Evolutionary conservation across 53 echinoderm and acorn worm genomes (phyloP).

Genomic region (Paelopatides confundens): DNA sequence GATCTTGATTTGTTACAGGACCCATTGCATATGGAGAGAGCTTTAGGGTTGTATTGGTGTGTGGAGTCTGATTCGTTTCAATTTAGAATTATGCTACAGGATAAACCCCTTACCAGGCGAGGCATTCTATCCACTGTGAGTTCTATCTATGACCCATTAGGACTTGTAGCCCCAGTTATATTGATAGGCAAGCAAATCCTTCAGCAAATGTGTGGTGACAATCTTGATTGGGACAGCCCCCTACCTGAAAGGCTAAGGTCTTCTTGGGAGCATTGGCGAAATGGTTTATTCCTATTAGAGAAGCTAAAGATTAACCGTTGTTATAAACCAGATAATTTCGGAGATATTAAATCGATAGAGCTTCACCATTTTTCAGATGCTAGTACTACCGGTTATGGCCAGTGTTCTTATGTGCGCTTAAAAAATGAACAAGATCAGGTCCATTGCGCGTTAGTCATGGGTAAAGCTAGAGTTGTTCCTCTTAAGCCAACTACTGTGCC

Average conservation of each 20-base stretch:
- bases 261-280: constrained; percentile 53
- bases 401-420: not conserved
- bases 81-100: constrained; percentile 24
- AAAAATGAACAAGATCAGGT: not conserved
- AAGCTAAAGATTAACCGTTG: constrained; percentile 46
- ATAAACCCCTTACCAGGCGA: constrained; percentile 23
- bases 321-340: constrained; percentile 57
- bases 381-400: not conserved
- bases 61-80: constrained; percentile 51
- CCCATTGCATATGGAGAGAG: constrained; percentile 55
- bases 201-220: constrained; percentile 63
- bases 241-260: constrained; percentile 54
- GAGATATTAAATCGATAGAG: constrained; percentile 18
- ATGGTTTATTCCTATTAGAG: constrained; percentile 32
- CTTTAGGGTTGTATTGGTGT: constrained; percentile 59
- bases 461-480: not conserved
- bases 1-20: constrained; percentile 33
- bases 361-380: constrained; percentile 70
- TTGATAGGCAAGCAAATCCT: constrained; percentile 72
- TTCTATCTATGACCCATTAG: constrained; percentile 76
- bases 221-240: constrained; percentile 69
- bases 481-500: not conserved
- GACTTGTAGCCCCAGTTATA: constrained; percentile 59
- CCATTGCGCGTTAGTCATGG: not conserved
- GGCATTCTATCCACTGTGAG: constrained; percentile 67